Evolutionary conservation across 2,113 vertebrate genomes (phyloP).

Genomic region (Ophthalmotilapia sp.): DNA sequence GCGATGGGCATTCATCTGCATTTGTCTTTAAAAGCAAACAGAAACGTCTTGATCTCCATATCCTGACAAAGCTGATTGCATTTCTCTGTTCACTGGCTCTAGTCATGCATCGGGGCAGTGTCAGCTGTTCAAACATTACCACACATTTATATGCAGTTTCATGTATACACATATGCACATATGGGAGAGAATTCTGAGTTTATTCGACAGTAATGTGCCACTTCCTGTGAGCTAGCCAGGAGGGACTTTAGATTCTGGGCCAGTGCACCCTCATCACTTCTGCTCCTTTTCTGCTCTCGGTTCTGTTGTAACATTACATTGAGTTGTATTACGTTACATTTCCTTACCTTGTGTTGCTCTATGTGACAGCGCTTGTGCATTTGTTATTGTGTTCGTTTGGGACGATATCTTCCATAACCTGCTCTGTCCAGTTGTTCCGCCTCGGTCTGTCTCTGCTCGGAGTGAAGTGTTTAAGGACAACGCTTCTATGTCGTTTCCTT

Average conservation of each 20-base stretch:
- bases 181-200: conserved; percentile 32
- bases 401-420: neutral
- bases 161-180: conserved; percentile 21
- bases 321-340: neutral
- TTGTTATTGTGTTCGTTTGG: neutral
- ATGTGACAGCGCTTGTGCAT: neutral
- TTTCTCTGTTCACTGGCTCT: conserved; percentile 16
- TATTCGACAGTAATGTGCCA: conserved; percentile 34
- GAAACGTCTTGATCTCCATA: neutral
- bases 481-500: neutral
- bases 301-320: neutral
- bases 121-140: conserved; percentile 35
- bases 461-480: neutral
- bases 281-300: neutral
- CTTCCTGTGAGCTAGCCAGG: conserved; percentile 44
- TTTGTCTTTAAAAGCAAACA: neutral
- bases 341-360: neutral
- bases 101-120: conserved; percentile 25
- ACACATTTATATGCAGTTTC: neutral
- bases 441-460: neutral
- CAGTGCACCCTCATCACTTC: conserved; percentile 30
- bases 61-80: neutral
- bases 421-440: neutral
- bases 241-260: conserved; percentile 54
- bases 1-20: neutral